Evolutionary conservation across 2,888 invertebrate species (phyloP), one percentile per base, ranked within the genome.

Genomic region (Drosophila longiperda): DNA sequence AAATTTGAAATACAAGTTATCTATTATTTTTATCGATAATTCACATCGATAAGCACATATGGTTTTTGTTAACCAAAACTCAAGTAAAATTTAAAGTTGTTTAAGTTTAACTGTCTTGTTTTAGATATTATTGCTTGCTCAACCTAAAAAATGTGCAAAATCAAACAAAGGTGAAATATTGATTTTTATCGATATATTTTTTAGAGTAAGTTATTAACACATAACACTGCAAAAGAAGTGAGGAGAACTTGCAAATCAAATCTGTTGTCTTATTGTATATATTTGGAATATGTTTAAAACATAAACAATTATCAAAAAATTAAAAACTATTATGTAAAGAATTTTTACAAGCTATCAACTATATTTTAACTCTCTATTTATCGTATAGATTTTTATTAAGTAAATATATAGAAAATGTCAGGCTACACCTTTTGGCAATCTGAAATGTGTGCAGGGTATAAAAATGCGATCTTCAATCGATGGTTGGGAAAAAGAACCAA

Each of bases 401-500:
- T 23, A 20, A 12, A 20, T 23, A 1, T 23, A 7, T 45, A 4
- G 12, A 11, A 45, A 7, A 3, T 23, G 20, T 15, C 8, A 1
- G 23, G 3, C 0, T 9, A 49, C 3, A n/a, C 50, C 11, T 12
- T 50, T 17, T n/a, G n/a, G 1, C 17, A 6, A 32, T n/a, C n/a
- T 29, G 26, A 11, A 50, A 50, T 32, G n/a, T 1, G 6, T 50
- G 5, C 40, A 32, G 57, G 40, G 40, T 32, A 57, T 57, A 29
- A 65, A 62, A 68, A 65, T 58, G 66, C 66, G n/a, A 59, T 23
- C 48, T 32, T 54, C 55, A 57, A 42, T 52, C 59, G 34, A 40
- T 20, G 49, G 65, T 33, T 66, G 61, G 54, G 33, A 29, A 32
- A 45, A 45, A 66, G 54, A 75, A 69, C 68, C 45, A 65, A 62